A percentile compares a stretch with the other conserved stretches of the same genome.
phyloP scores from a whole-genome alignment of 2,113 vertebrate genomes.

The Andinoacara biseriatus region DNA sequence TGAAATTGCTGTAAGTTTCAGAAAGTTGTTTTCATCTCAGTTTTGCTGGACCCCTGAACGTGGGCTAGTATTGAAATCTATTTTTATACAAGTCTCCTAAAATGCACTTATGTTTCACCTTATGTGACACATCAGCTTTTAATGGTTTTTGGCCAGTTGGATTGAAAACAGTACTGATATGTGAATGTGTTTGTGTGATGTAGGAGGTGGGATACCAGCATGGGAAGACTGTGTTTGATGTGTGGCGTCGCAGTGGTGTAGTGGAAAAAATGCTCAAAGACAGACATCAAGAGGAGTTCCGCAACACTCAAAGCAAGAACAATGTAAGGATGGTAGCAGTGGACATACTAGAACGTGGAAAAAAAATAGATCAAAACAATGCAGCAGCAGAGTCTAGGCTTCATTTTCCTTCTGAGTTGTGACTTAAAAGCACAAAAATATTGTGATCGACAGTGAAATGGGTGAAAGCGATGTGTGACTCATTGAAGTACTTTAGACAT shows the following conservation, averaged over 20 bases:
- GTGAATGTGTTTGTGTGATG: neutral
- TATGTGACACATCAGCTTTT: neutral
- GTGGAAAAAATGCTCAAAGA: constrained; percentile 95
- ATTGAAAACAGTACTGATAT: neutral
- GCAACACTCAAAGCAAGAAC: constrained; percentile 84
- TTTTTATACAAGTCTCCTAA: neutral
- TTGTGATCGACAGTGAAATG: no score
- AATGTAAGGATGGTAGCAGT: constrained; percentile 72
- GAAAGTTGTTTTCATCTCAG: neutral
- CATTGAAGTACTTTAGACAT: neutral
- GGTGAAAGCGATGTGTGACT: neutral
- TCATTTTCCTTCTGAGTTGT: neutral
- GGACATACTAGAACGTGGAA: neutral
- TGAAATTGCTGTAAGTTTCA: constrained; percentile 91
- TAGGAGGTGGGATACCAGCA: constrained; percentile 97
- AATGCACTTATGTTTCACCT: neutral
- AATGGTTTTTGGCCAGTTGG: neutral
- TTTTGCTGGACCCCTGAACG: neutral
- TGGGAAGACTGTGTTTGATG: constrained; percentile 90
- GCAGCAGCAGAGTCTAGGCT: neutral
- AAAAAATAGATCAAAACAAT: neutral
- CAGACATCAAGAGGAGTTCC: constrained; percentile 85
- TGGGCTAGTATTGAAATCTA: neutral
- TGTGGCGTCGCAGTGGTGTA: constrained; percentile 90
- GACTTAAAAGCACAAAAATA: neutral